phyloP scores from a whole-genome alignment of 2,113 vertebrate genomes.

The Anseranas semipalmata region DNA sequence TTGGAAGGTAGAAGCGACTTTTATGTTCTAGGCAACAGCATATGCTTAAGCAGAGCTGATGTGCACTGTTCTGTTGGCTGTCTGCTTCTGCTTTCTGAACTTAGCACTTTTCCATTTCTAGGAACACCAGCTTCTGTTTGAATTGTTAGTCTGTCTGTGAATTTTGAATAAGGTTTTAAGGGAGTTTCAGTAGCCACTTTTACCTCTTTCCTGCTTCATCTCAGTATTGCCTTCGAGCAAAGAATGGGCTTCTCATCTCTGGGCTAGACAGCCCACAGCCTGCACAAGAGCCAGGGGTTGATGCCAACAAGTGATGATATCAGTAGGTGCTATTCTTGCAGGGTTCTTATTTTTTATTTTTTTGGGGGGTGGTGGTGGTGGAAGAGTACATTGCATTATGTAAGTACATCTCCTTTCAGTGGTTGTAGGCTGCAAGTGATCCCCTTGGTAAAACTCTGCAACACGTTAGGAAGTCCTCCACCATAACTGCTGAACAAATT shows the following conservation, averaged over 20 bases:
- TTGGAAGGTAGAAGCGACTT: neutral
- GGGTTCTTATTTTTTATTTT: neutral
- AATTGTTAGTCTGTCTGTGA: neutral
- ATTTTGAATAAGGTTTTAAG: neutral
- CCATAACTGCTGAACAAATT: neutral
- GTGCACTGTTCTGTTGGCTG: neutral
- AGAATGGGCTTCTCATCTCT: neutral
- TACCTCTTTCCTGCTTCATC: neutral
- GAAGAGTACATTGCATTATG: neutral
- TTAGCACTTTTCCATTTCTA: neutral
- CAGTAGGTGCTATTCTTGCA: neutral
- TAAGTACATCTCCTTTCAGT: neutral
- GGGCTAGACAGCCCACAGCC: neutral
- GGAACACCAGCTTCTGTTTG: neutral
- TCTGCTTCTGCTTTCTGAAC: neutral
- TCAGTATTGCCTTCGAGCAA: neutral
- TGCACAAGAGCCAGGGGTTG: neutral
- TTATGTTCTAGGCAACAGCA: accelerated
- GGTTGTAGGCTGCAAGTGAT: neutral
- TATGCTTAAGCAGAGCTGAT: neutral
- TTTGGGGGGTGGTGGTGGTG: too few species aligned
- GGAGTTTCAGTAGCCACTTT: neutral
- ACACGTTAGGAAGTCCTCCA: neutral
- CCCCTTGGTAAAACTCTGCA: neutral
- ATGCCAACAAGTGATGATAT: neutral